phyloP scores from a whole-genome alignment of 1,140 invertebrate species.

The Aphelinus atriplicis region DNA sequence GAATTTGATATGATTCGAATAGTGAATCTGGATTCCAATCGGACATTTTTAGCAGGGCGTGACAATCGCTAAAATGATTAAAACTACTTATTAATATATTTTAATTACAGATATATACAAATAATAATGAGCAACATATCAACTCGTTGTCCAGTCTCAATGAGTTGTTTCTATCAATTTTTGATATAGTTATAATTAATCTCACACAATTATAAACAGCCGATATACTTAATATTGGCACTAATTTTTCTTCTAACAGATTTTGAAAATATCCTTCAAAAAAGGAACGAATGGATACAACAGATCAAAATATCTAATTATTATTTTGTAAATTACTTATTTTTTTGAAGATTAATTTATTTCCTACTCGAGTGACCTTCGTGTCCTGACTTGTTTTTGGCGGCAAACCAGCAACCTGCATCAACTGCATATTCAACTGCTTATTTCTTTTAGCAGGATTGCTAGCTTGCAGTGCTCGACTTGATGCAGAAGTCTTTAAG shows the following conservation, averaged over 20 bases:
- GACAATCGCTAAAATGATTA: too few relatives aligned
- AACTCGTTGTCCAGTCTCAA: too few relatives aligned
- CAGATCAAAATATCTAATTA: neutral
- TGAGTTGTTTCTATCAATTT: too few relatives aligned
- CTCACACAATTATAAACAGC: too few relatives aligned
- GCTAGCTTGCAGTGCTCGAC: conserved; percentile 13
- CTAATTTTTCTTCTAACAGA: neutral
- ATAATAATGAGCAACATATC: neutral
- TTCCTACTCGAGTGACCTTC: conserved; percentile 33
- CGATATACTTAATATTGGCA: neutral
- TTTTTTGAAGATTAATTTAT: conserved; percentile 34
- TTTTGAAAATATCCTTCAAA: too few relatives aligned
- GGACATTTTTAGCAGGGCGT: too few relatives aligned
- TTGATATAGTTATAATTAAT: too few relatives aligned
- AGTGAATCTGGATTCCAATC: too few relatives aligned
- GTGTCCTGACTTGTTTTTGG: conserved; percentile 1
- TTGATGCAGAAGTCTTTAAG: conserved; percentile 26
- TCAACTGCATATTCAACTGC: conserved; percentile 32
- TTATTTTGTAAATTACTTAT: conserved; percentile 23
- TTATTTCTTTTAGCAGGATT: conserved; percentile 30
- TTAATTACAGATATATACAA: conserved; percentile 16
- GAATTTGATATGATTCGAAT: too few relatives aligned
- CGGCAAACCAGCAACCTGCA: conserved; percentile 30
- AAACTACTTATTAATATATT: neutral
- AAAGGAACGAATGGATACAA: neutral